Conservation (phyloP, 2,888 invertebrate species). For the Octodonta nipae region DNA sequence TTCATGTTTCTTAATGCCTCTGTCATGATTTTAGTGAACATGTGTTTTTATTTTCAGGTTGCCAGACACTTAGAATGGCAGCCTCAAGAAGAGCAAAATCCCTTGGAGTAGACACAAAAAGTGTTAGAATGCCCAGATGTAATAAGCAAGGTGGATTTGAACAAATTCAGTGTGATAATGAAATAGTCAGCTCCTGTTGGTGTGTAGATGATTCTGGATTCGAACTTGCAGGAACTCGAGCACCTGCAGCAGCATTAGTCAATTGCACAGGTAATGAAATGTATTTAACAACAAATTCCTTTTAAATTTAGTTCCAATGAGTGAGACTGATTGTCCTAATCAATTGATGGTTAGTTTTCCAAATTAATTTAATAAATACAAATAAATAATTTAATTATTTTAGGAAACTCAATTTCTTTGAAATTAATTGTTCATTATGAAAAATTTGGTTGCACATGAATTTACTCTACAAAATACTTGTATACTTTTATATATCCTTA, state of each 20-base stretch:
- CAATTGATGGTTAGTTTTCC: too few species aligned
- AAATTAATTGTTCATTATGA: too few species aligned
- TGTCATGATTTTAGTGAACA: background rate
- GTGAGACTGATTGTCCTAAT: too few species aligned
- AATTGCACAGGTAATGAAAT: conserved; percentile 49
- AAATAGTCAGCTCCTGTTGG: conserved; percentile 64
- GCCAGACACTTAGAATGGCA: conserved; percentile 51
- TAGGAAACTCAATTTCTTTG: too few species aligned
- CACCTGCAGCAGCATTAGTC: conserved; percentile 48
- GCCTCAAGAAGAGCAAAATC: conserved; percentile 49
- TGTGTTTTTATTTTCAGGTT: conserved; percentile 36
- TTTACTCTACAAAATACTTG: too few species aligned
- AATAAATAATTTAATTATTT: too few species aligned
- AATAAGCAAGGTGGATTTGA: conserved; percentile 60
- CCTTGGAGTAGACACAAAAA: conserved; percentile 37
- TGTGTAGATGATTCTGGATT: conserved; percentile 69
- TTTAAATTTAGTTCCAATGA: too few species aligned
- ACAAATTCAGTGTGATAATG: conserved; percentile 62
- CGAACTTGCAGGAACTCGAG: conserved; percentile 64
- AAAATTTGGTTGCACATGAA: too few species aligned
- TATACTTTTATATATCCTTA: too few species aligned
- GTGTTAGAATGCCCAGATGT: conserved; percentile 56
- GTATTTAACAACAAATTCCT: too few species aligned
- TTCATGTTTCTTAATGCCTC: background rate
- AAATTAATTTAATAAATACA: too few species aligned